Evolutionary conservation across 2,888 invertebrate genomes (phyloP).

Genomic region (Lycia hirtaria): DNA sequence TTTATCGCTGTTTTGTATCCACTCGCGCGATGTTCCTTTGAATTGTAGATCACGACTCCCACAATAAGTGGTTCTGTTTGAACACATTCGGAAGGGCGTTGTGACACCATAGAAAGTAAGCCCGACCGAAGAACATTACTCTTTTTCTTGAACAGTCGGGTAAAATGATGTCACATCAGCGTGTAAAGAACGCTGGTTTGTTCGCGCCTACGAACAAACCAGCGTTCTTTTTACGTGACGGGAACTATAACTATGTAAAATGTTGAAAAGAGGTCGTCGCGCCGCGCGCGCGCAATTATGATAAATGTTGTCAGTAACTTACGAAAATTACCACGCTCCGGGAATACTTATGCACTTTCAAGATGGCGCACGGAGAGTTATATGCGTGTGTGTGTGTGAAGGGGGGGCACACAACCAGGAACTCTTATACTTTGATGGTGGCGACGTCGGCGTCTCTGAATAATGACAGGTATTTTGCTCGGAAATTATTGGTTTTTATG

Average conservation of each 20-base stretch:
- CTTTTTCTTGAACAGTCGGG: too few relatives aligned
- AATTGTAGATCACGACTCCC: too few relatives aligned
- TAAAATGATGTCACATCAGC: too few relatives aligned
- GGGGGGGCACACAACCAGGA: conserved; percentile 31
- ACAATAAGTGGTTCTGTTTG: too few relatives aligned
- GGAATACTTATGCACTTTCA: conserved; percentile 62
- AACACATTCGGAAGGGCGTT: too few relatives aligned
- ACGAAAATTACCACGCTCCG: conserved; percentile 52
- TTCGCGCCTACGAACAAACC: not conserved
- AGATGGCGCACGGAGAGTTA: conserved; percentile 60
- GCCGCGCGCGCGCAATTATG: conserved; percentile 49
- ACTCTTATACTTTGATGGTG: conserved; percentile 45
- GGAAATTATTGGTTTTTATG: conserved; percentile 37
- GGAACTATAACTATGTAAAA: conserved; percentile 13
- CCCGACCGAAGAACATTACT: too few relatives aligned
- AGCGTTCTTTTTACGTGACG: not conserved
- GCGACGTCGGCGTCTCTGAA: conserved; percentile 42
- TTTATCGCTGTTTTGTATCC: too few relatives aligned
- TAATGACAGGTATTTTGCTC: conserved; percentile 38
- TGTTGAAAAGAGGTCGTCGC: conserved; percentile 43
- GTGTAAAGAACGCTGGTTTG: too few relatives aligned
- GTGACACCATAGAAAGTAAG: too few relatives aligned
- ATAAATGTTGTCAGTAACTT: conserved; percentile 55
- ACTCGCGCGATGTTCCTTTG: too few relatives aligned
- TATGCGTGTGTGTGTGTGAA: conserved; percentile 39